phyloP scores from a whole-genome alignment of 2,888 invertebrate species.

The Cyclophora punctaria region DNA sequence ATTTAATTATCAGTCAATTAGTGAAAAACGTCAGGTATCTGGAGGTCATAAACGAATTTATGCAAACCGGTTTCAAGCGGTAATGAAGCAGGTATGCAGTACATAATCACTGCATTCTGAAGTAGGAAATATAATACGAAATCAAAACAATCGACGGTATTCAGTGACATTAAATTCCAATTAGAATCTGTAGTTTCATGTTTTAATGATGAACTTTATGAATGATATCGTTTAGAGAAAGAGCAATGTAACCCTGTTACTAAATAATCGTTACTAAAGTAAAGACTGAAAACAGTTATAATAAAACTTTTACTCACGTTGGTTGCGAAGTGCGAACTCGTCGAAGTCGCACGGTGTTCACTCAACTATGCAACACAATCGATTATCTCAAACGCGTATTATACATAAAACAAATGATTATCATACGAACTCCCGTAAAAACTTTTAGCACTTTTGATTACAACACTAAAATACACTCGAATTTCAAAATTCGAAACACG shows the following conservation, averaged over 20 bases:
- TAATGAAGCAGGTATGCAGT: constrained; percentile 11
- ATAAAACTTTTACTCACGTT: constrained; percentile 62
- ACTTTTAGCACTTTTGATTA: not conserved
- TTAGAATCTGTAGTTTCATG: constrained; percentile 19
- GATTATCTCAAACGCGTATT: constrained; percentile 22
- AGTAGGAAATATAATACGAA: constrained; percentile 17
- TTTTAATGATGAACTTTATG: too few species aligned
- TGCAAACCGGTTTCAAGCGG: constrained; percentile 24
- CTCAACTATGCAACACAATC: constrained; percentile 49
- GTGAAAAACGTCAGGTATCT: too few species aligned
- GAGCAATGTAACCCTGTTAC: too few species aligned
- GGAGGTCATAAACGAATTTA: not conserved
- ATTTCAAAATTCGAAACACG: constrained; percentile 56
- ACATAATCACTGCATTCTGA: constrained; percentile 3
- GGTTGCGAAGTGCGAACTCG: constrained; percentile 33
- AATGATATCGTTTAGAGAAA: too few species aligned
- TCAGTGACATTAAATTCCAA: constrained; percentile 26
- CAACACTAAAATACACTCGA: not conserved
- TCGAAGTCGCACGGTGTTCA: constrained; percentile 48
- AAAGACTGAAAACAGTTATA: constrained; percentile 43
- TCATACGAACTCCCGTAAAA: constrained; percentile 3
- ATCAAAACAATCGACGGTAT: constrained; percentile 26
- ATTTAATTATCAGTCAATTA: not conserved
- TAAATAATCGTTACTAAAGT: too few species aligned
- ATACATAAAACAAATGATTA: not conserved